Conservation (phyloP, 2,797 vertebrate species). For the Myripristis jacobus region DNA sequence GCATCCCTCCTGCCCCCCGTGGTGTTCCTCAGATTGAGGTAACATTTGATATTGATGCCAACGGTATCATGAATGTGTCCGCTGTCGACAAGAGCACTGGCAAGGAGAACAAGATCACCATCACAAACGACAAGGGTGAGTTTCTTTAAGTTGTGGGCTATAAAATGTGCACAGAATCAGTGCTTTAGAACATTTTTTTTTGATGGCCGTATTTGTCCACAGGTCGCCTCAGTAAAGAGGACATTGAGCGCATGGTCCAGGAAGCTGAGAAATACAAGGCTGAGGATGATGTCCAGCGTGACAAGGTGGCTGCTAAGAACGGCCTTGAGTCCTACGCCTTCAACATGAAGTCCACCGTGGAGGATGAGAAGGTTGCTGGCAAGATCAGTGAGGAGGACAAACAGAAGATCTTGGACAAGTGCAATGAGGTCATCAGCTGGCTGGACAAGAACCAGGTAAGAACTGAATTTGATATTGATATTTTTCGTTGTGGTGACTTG, state of each 20-base stretch:
- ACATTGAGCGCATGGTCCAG: conserved; percentile 97
- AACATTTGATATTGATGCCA: conserved; percentile 89
- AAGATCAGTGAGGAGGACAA: conserved; percentile 96
- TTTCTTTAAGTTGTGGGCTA: no score
- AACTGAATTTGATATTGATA: no score
- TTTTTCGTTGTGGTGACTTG: no score
- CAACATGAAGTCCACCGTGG: conserved; percentile 98
- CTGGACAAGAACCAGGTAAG: conserved; percentile 96
- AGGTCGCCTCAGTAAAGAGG: conserved; percentile 96
- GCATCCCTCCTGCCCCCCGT: conserved; percentile 90
- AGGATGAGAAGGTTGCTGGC: conserved; percentile 96
- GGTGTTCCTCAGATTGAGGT: conserved; percentile 89
- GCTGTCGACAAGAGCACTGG: conserved; percentile 92
- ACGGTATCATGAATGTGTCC: conserved; percentile 90
- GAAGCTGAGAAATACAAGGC: conserved; percentile 97
- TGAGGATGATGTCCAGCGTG: conserved; percentile 89
- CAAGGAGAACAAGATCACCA: conserved; percentile 92
- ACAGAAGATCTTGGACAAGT: conserved; percentile 93
- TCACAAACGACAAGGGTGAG: conserved; percentile 91
- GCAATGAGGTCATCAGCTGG: conserved; percentile 95
- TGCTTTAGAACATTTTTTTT: no score
- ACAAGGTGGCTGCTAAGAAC: conserved; percentile 89
- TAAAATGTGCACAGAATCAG: no score
- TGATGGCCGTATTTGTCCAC: not conserved
- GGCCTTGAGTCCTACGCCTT: conserved; percentile 94